Evolutionary conservation across 1,140 invertebrate genomes (phyloP), one percentile per base, ranked within the genome.

Genomic region (Rhopalosiphum maidis): DNA sequence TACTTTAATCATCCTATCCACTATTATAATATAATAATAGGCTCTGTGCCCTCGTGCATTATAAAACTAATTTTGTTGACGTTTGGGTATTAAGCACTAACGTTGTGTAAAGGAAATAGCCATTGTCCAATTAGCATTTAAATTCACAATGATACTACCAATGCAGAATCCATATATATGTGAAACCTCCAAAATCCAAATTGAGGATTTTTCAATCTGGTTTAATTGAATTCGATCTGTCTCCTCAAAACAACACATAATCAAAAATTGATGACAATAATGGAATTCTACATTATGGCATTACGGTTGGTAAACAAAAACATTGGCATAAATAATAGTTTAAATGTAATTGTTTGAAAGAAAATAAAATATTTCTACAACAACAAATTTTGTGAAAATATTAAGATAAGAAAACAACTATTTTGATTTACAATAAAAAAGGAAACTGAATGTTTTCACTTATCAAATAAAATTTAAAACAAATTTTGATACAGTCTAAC

Each of bases 361-460:
- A 25, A 25, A 55, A 23, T 23, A 30, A 30, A 60, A 68, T n/a
- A 68, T 30, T 68, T 68, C 60, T 68, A n/a, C 25, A 68, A n/a
- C 60, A 15, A 68, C 4, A n/a, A 68, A n/a, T 30, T 3, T 68
- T 68, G 30, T n/a, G 1, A 15, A n/a, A 8, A 60, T 30, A 5
- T 7, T 23, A 55, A 46, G 8, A 60, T 60, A 30, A 60, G 55
- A 30, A 30, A 68, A n/a, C 30, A n/a, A 68, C 30, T 68, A n/a
- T 68, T 68, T 68, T 68, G 3, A 18, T 68, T 68, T 68, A 15
- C 11, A 4, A 68, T 68, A 15, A 4, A 15, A 11, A 68, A n/a
- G 0, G 30, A 68, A 11, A 15, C 2, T n/a, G 0, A n/a, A 18
- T n/a, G 4, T 68, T n/a, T 68, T 15, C 30, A n/a, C 0, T n/a